These are phyloP conservation scores for Sinelater perroti DNA, from an alignment of 2,888 invertebrate species.

Conservation along the genomic window DNA sequence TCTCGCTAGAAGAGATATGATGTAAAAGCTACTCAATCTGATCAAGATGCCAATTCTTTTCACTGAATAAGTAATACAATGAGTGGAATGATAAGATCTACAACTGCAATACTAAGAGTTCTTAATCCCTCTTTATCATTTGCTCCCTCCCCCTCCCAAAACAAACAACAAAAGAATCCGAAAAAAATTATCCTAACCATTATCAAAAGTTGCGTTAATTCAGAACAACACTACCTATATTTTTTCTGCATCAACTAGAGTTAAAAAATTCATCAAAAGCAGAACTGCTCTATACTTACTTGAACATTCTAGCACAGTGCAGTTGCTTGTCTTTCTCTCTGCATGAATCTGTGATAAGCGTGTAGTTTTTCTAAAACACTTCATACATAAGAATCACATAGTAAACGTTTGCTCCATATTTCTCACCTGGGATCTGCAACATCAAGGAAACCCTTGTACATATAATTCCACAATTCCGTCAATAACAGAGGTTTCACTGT, in stretches of 20 bases:
- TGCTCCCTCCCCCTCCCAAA: too few species aligned
- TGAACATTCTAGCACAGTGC: not conserved
- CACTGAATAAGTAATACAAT: too few species aligned
- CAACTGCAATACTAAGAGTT: too few species aligned
- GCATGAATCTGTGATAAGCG: too few species aligned
- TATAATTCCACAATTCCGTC: constrained; percentile 69
- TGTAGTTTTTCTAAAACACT: constrained; percentile 1
- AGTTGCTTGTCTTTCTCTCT: not conserved
- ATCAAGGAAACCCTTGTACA: constrained; percentile 18
- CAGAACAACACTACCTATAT: not conserved
- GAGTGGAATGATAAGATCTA: too few species aligned
- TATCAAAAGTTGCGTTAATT: not conserved
- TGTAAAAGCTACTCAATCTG: too few species aligned
- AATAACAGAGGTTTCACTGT: constrained; percentile 67
- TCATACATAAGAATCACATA: not conserved
- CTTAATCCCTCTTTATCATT: too few species aligned
- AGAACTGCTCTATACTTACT: constrained; percentile 5
- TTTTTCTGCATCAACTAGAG: not conserved
- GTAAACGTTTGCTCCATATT: not conserved
- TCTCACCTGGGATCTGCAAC: constrained; percentile 7
- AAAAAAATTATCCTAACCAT: too few species aligned
- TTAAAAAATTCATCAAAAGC: not conserved
- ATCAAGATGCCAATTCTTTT: too few species aligned
- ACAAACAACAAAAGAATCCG: too few species aligned
- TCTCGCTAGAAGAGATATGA: too few species aligned